phyloP scores from a whole-genome alignment of 2,113 vertebrate genomes.

The Pantherophis guttatus region DNA sequence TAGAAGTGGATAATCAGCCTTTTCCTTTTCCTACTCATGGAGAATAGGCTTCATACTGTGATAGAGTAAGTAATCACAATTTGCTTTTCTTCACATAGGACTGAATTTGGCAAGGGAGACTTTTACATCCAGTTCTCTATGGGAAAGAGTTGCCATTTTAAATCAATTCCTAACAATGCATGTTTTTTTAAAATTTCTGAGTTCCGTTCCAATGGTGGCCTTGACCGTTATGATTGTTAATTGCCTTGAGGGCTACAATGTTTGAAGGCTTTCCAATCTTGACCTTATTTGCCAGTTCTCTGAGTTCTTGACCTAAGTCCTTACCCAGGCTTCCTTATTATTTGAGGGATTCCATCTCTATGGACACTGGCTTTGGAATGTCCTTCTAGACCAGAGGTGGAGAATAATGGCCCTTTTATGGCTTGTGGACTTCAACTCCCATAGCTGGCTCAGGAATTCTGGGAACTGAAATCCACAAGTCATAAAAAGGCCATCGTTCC shows the following conservation, averaged over 20 bases:
- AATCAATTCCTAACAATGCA: not conserved
- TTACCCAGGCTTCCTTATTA: not conserved
- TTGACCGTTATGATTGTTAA: not conserved
- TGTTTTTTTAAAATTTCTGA: not conserved
- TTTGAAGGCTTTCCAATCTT: not conserved
- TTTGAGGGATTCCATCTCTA: not conserved
- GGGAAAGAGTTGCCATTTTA: not conserved
- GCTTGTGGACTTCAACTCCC: not conserved
- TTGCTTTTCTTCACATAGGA: not conserved
- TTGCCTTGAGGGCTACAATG: not conserved
- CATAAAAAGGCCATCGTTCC: no score
- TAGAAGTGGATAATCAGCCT: not conserved
- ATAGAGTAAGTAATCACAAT: not conserved
- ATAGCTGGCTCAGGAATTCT: not conserved
- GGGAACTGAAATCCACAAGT: not conserved
- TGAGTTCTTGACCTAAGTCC: not conserved
- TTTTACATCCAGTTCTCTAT: not conserved
- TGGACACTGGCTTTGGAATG: not conserved
- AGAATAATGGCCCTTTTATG: not conserved
- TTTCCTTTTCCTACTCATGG: not conserved
- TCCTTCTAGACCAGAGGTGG: not conserved
- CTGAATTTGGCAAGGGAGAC: not conserved
- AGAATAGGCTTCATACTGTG: not conserved
- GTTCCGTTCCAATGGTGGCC: not conserved
- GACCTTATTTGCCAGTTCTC: not conserved